Evolutionary conservation across 2,113 vertebrate species (phyloP).

Genomic region (Sisor rabdophorus): DNA sequence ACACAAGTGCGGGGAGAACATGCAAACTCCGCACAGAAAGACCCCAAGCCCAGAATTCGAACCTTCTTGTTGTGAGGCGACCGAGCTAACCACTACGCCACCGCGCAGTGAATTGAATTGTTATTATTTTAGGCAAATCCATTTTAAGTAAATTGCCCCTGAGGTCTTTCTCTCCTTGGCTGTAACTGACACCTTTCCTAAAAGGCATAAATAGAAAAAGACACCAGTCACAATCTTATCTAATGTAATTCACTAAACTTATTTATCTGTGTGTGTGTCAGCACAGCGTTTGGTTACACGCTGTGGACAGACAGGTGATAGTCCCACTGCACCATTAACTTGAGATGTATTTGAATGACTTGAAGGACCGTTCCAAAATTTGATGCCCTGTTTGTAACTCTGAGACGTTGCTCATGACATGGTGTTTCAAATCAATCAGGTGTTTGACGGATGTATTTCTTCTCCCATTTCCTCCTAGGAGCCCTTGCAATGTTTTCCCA

Average conservation of each 20-base stretch:
- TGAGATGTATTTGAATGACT: slow-evolving; percentile 31
- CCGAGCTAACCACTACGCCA: too few species aligned
- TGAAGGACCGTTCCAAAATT: slow-evolving; percentile 9
- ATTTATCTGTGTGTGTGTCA: slow-evolving; percentile 57
- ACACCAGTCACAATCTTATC: slow-evolving; percentile 7
- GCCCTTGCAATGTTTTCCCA: slow-evolving; percentile 85
- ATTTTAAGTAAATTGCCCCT: background rate
- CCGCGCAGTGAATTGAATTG: background rate
- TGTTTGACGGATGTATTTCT: slow-evolving; percentile 6
- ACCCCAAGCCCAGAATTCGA: too few species aligned
- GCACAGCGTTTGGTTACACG: slow-evolving; percentile 39
- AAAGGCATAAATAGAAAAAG: slow-evolving; percentile 18
- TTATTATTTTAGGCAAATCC: background rate
- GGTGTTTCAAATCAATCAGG: slow-evolving; percentile 12
- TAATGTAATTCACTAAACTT: slow-evolving; percentile 29
- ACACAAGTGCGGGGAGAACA: too few species aligned
- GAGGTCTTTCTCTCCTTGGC: background rate
- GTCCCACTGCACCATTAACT: slow-evolving; percentile 23
- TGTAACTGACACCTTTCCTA: slow-evolving; percentile 30
- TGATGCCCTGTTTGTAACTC: slow-evolving; percentile 23
- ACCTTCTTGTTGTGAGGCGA: too few species aligned
- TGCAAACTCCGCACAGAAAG: too few species aligned
- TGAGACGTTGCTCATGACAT: slow-evolving; percentile 3
- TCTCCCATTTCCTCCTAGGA: slow-evolving; percentile 61
- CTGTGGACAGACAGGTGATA: slow-evolving; percentile 63